These are phyloP conservation scores for Cherax destructor DNA, from an alignment of 1,140 invertebrate genomes.

Conservation along the genomic window DNA sequence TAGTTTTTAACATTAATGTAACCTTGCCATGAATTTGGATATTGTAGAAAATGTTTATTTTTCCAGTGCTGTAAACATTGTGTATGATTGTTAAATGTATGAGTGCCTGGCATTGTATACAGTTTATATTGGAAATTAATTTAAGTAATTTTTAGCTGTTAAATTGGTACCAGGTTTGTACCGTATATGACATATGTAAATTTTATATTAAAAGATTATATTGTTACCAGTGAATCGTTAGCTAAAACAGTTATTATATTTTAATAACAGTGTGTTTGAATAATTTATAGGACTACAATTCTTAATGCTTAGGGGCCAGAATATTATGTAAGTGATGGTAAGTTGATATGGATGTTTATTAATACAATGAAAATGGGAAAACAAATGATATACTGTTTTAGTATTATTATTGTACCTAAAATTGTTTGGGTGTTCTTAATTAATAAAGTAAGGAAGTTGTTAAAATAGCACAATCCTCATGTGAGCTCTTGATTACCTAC, in stretches of 20 bases:
- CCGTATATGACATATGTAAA: background rate
- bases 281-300: background rate
- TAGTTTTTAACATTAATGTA: background rate
- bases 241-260: constrained; percentile 5
- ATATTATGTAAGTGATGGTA: background rate
- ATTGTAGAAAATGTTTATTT: background rate
- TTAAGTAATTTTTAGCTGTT: background rate
- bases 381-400: background rate
- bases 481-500: background rate
- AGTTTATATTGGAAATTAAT: background rate
- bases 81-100: background rate
- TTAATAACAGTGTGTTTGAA: background rate
- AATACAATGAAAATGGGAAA: background rate
- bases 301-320: background rate
- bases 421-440: too few species aligned
- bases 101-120: background rate
- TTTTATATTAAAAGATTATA: constrained; percentile 6
- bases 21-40: background rate
- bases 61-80: background rate
- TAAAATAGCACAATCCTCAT: too few species aligned
- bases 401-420: too few species aligned
- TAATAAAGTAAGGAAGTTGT: background rate
- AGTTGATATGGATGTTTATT: background rate
- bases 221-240: constrained; percentile 5
- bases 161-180: background rate